Evolutionary conservation across 2,797 vertebrate species (phyloP).

Genomic region (Mus spretus): DNA sequence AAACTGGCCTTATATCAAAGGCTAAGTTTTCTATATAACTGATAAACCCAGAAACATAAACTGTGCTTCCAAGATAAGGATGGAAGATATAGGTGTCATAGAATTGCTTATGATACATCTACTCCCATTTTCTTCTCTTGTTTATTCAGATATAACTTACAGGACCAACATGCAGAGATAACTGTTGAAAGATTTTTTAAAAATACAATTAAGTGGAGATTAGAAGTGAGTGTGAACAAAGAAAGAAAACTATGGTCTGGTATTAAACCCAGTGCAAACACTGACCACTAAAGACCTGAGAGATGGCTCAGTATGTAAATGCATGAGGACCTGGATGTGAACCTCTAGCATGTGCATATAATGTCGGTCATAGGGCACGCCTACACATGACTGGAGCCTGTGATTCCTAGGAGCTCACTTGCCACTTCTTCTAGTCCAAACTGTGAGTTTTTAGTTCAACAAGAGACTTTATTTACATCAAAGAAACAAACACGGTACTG

Average conservation of each 20-base stretch:
- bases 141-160: neutral
- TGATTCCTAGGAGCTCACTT: neutral
- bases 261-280: neutral
- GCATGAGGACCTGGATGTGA: neutral
- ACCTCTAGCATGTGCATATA: neutral
- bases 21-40: neutral
- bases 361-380: rapidly evolving
- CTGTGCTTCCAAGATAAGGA: no score
- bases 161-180: neutral
- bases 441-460: neutral
- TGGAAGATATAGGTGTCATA: neutral
- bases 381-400: neutral
- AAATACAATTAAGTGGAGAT: no score
- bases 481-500: neutral
- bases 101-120: neutral
- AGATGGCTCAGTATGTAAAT: no score
- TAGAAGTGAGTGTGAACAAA: no score
- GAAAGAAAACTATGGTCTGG: neutral
- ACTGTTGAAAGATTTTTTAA: neutral
- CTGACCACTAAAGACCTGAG: neutral
- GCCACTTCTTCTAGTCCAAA: neutral
- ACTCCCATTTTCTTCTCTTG: neutral
- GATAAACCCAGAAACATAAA: no score
- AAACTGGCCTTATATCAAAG: neutral
- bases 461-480: neutral